Evolutionary conservation across 2,888 invertebrate genomes (phyloP).

Genomic region (Smittia sp.): DNA sequence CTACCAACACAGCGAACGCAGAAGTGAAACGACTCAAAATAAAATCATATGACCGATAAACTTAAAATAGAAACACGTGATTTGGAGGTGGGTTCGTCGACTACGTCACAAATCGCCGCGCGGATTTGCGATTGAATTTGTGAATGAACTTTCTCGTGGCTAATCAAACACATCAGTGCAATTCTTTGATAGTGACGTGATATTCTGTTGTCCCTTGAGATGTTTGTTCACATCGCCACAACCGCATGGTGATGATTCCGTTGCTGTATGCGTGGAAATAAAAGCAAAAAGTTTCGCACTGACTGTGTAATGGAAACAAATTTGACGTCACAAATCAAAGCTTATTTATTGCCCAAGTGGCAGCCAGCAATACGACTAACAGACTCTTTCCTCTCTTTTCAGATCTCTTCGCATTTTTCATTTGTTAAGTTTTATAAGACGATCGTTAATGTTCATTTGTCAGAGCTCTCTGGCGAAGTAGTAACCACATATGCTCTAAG

Average conservation of each 20-base stretch:
- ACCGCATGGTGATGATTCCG: constrained; percentile 10
- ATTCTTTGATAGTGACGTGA: background rate
- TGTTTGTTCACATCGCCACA: background rate
- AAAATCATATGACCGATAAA: constrained; percentile 40
- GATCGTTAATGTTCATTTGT: background rate
- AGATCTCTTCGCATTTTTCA: constrained; percentile 1
- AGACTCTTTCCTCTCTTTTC: background rate
- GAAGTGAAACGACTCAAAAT: background rate
- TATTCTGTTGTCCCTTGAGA: background rate
- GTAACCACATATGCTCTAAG: no score
- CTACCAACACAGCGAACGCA: background rate
- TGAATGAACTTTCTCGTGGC: background rate
- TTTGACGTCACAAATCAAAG: no score
- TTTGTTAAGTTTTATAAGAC: background rate
- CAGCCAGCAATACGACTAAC: no score
- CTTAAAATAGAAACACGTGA: constrained; percentile 41
- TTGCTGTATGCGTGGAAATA: background rate
- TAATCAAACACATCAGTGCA: background rate
- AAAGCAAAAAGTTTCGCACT: background rate
- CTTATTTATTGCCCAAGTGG: no score
- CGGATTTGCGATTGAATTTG: background rate
- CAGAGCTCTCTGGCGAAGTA: no score
- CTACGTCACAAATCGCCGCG: constrained; percentile 16
- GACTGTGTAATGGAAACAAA: no score
- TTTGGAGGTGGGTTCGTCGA: constrained; percentile 4